These are phyloP conservation scores for Neolamprologus sp. DNA, from an alignment of 2,113 vertebrate species.

Conservation along the genomic window DNA sequence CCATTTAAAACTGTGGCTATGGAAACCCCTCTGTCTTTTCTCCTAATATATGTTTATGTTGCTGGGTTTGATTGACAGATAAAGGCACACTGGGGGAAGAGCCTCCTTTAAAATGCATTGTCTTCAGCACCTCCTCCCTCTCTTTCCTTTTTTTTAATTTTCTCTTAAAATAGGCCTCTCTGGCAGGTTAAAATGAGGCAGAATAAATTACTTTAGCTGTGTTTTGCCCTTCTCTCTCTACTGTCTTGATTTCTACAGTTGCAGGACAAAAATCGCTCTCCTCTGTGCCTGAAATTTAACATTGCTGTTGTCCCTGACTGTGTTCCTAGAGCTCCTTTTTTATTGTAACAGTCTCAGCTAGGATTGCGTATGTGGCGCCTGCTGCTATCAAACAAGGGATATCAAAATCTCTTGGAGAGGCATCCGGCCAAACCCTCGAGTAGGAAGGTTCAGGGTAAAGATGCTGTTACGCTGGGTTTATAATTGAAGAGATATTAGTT, in stretches of 20 bases:
- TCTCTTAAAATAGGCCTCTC: slow-evolving; percentile 48
- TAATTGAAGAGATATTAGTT: background rate
- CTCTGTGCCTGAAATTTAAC: slow-evolving; percentile 33
- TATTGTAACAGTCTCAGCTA: slow-evolving; percentile 36
- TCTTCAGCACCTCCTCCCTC: slow-evolving; percentile 39
- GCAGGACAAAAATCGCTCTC: slow-evolving; percentile 26
- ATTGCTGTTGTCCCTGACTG: slow-evolving; percentile 32
- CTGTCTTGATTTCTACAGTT: slow-evolving; percentile 21
- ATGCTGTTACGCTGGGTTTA: background rate
- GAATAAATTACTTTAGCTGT: slow-evolving; percentile 45
- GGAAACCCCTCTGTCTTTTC: slow-evolving; percentile 48
- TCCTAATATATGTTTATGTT: slow-evolving; percentile 55
- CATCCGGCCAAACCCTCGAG: background rate
- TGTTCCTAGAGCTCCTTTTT: slow-evolving; percentile 35
- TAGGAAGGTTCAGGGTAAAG: slow-evolving; percentile 4
- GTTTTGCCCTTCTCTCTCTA: slow-evolving; percentile 9
- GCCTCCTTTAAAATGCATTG: slow-evolving; percentile 57
- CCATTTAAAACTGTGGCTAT: slow-evolving; percentile 55
- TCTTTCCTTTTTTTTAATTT: slow-evolving; percentile 17
- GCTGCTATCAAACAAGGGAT: slow-evolving; percentile 43
- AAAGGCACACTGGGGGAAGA: slow-evolving; percentile 48
- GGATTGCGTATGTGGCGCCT: slow-evolving; percentile 39
- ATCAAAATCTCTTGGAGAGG: slow-evolving; percentile 38
- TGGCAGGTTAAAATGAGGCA: slow-evolving; percentile 36
- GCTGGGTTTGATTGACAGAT: slow-evolving; percentile 55